phyloP scores from a whole-genome alignment of 2,888 invertebrate species.

The Andrena bucephala region DNA sequence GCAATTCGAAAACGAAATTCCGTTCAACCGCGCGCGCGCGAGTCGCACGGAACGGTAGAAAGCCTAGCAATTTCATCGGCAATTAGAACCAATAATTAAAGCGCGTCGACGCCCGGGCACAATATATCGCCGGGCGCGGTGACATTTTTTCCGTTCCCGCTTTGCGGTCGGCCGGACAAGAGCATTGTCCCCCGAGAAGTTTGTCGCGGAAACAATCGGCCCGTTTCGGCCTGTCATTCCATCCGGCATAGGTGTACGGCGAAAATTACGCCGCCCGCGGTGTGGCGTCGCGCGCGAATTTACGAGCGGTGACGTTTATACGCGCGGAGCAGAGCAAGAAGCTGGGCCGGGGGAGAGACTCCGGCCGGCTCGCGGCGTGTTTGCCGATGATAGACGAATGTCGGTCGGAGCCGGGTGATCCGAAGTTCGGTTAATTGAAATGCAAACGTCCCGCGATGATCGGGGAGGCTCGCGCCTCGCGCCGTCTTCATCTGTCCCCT shows the following conservation, averaged over 20 bases:
- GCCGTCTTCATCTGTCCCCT: constrained; percentile 44
- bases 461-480: constrained; percentile 54
- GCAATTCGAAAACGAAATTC: constrained; percentile 58
- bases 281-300: constrained; percentile 10
- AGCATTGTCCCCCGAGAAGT: constrained; percentile 36
- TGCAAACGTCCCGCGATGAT: constrained; percentile 69
- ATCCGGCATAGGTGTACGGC: neutral
- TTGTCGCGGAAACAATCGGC: neutral
- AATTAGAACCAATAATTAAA: constrained; percentile 69
- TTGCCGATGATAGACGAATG: constrained; percentile 59
- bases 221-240: constrained; percentile 6
- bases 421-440: constrained; percentile 70
- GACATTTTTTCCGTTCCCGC: constrained; percentile 38
- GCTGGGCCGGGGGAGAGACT: constrained; percentile 8
- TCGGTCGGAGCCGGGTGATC: constrained; percentile 52
- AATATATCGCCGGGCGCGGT: constrained; percentile 14
- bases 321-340: neutral
- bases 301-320: constrained; percentile 4
- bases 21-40: constrained; percentile 33
- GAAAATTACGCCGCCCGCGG: constrained; percentile 12
- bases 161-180: neutral
- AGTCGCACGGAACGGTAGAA: constrained; percentile 20
- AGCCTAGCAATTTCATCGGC: constrained; percentile 61
- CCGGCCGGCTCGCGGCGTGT: constrained; percentile 10
- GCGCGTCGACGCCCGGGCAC: constrained; percentile 43